Percentiles rank a stretch among this genome's conserved stretches.
Conservation (phyloP, 2,888 invertebrate genomes). For the Leptothorax acervorum region DNA sequence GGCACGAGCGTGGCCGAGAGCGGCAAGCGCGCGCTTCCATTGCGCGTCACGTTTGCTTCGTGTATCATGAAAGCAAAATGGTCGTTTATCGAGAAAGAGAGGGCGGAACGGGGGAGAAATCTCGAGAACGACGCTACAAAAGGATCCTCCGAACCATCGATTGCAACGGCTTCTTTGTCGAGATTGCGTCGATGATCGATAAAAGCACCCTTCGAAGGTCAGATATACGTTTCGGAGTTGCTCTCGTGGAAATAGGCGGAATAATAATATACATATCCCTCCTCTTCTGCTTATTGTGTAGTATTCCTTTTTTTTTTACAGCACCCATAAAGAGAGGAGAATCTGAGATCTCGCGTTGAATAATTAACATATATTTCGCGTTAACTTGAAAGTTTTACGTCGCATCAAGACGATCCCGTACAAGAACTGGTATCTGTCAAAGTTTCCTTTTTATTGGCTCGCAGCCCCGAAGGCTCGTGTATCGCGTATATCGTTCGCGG, state of each 20-base stretch:
- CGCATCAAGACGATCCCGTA: neutral
- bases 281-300: neutral
- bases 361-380: conserved; percentile 40
- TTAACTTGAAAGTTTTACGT: conserved; percentile 47
- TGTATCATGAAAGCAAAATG: conserved; percentile 48
- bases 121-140: conserved; percentile 5
- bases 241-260: neutral
- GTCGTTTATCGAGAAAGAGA: conserved; percentile 9
- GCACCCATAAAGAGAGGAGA: neutral
- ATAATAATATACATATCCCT: neutral
- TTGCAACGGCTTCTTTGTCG: conserved; percentile 14
- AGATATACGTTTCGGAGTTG: conserved; percentile 6
- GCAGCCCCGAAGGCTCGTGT: conserved; percentile 4
- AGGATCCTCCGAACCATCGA: conserved; percentile 19
- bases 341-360: conserved; percentile 21
- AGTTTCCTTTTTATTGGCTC: conserved; percentile 46
- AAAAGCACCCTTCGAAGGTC: conserved; percentile 9
- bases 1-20: conserved; percentile 40
- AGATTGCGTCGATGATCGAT: conserved; percentile 26
- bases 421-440: conserved; percentile 29
- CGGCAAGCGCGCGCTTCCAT: conserved; percentile 33
- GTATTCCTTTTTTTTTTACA: conserved; percentile 12
- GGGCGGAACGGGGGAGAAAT: neutral
- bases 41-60: conserved; percentile 54
- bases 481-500: conserved; percentile 16